Evolutionary conservation across 1,140 invertebrate genomes (phyloP).

Genomic region (Psix sp.): DNA sequence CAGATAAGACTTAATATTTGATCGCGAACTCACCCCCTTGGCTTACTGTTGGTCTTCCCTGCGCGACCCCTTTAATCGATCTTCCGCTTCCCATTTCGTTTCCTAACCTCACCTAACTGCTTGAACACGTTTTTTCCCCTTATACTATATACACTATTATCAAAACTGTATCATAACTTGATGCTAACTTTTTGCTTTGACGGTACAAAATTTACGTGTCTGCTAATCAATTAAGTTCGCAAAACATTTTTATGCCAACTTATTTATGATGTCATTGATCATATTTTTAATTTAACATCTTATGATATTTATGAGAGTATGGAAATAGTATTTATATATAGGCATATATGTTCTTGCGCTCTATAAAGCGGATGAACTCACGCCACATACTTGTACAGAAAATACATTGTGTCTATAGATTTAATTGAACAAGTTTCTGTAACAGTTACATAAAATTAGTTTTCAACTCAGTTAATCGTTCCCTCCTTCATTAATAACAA

Average conservation of each 20-base stretch:
- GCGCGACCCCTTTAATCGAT: conserved; percentile 61
- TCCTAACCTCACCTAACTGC: conserved; percentile 59
- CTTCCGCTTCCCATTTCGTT: conserved; percentile 55
- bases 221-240: conserved; percentile 8
- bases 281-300: conserved; percentile 37
- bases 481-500: conserved; percentile 40
- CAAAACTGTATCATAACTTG: too few species aligned
- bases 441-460: conserved; percentile 23
- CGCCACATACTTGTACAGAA: conserved; percentile 33
- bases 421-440: conserved; percentile 49
- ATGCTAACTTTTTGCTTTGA: too few species aligned
- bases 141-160: too few species aligned
- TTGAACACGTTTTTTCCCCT: conserved; percentile 43
- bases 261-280: conserved; percentile 33
- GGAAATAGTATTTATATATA: conserved; percentile 32
- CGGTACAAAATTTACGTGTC: conserved; percentile 4
- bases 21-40: conserved; percentile 70
- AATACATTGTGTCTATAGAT: conserved; percentile 40
- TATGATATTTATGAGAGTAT: conserved; percentile 29
- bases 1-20: conserved; percentile 76
- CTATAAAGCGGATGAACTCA: conserved; percentile 31
- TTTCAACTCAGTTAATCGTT: conserved; percentile 46
- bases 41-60: conserved; percentile 61
- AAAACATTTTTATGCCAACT: conserved; percentile 10
- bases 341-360: conserved; percentile 33